A percentile compares a stretch with the other conserved stretches of the same genome.
Conservation (phyloP, 2,113 vertebrate species). For the Aix galericulata region DNA sequence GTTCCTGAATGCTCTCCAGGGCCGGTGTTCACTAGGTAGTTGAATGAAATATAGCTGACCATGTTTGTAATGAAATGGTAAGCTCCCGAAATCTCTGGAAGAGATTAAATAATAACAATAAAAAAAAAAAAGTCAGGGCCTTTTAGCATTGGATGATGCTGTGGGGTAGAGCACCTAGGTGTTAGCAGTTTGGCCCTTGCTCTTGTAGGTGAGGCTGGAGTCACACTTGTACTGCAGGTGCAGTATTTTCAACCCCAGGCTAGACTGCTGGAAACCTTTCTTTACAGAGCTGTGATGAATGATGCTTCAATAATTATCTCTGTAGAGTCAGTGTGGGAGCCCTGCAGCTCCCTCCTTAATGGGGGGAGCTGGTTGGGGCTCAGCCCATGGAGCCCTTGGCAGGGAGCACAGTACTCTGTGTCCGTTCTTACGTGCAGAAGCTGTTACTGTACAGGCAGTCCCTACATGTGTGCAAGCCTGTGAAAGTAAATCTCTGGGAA, state of each 20-base stretch:
- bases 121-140: rapidly evolving
- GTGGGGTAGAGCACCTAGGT: no score
- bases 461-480: no score
- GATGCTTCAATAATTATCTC: not conserved
- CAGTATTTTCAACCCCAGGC: rapidly evolving
- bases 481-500: not conserved
- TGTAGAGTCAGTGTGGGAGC: not conserved
- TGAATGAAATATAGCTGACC: not conserved
- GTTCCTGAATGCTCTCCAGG: rapidly evolving
- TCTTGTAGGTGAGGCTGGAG: not conserved
- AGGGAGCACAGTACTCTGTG: no score
- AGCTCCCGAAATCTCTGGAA: not conserved
- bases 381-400: not conserved
- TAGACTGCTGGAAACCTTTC: not conserved
- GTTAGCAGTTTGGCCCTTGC: not conserved
- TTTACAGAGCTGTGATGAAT: not conserved
- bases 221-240: not conserved
- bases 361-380: not conserved
- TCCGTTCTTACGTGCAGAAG: not conserved
- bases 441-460: not conserved
- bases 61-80: rapidly evolving
- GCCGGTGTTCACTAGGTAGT: not conserved
- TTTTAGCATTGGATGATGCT: rapidly evolving
- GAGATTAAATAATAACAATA: not conserved
- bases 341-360: not conserved